Evolutionary conservation across 2,113 vertebrate genomes (phyloP).

Genomic region (Seriola quinqueradiata): DNA sequence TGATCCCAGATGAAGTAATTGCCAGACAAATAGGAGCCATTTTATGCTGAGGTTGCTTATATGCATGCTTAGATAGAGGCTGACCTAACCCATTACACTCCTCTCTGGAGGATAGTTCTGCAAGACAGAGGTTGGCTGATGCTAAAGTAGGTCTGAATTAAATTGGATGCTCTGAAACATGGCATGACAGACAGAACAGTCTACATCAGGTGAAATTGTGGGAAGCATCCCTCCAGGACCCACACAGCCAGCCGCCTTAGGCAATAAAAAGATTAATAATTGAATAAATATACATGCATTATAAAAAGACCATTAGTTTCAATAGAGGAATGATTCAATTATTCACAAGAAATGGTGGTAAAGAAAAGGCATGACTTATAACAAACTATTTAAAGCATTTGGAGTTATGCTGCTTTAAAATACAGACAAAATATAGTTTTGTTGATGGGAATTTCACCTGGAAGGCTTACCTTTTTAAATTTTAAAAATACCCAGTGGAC

Average conservation of each 20-base stretch:
- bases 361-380: conserved; percentile 16
- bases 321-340: conserved; percentile 51
- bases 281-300: conserved; percentile 68
- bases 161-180: conserved; percentile 56
- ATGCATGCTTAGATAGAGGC: conserved; percentile 53
- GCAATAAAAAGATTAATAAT: conserved; percentile 64
- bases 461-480: neutral
- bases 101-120: conserved; percentile 65
- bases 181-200: conserved; percentile 57
- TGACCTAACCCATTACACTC: conserved; percentile 65
- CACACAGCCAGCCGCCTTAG: conserved; percentile 34
- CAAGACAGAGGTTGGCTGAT: conserved; percentile 57
- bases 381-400: conserved; percentile 7
- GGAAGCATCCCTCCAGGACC: conserved; percentile 52
- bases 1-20: conserved; percentile 58
- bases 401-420: neutral
- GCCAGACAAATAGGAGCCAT: conserved; percentile 52
- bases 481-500: neutral
- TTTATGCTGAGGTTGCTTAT: conserved; percentile 68
- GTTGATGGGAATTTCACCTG: neutral
- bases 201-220: conserved; percentile 46
- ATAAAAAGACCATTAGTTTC: conserved; percentile 60
- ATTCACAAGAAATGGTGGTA: conserved; percentile 35
- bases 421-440: neutral
- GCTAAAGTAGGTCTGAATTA: conserved; percentile 68